These are phyloP conservation scores for Macrosteles quadrilineatus DNA, from an alignment of 1,140 invertebrate genomes.

Conservation along the genomic window DNA sequence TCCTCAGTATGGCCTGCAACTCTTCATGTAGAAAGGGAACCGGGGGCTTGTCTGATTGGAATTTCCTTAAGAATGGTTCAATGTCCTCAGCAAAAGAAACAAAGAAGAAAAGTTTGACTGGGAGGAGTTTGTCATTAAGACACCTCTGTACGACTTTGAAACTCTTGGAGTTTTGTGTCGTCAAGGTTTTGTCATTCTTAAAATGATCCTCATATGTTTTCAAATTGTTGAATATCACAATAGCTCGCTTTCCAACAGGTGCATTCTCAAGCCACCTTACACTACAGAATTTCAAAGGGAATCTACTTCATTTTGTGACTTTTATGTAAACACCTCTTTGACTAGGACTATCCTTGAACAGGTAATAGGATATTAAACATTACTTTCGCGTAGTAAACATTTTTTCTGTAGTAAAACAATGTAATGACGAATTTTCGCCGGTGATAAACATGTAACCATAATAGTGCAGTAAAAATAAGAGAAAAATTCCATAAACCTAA, in stretches of 20 bases:
- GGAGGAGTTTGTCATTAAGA: constrained; percentile 32
- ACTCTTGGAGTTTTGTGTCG: constrained; percentile 25
- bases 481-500: no score
- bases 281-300: constrained; percentile 35
- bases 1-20: constrained; percentile 2
- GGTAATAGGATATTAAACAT: constrained; percentile 1
- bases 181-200: constrained; percentile 32
- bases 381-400: no score
- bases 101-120: constrained; percentile 37
- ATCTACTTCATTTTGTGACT: constrained; percentile 26
- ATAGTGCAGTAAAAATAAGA: no score
- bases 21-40: constrained; percentile 33
- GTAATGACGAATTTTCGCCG: no score
- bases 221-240: constrained; percentile 25
- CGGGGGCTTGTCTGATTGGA: constrained; percentile 36
- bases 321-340: neutral
- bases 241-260: constrained; percentile 21
- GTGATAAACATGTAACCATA: no score
- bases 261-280: constrained; percentile 35
- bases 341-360: constrained; percentile 1
- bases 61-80: constrained; percentile 38
- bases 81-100: constrained; percentile 34
- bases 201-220: constrained; percentile 22
- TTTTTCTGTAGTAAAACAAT: no score
- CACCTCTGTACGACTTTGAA: constrained; percentile 32